These are phyloP conservation scores for Chesias legatella DNA, from an alignment of 2,888 invertebrate genomes.

Conservation along the genomic window DNA sequence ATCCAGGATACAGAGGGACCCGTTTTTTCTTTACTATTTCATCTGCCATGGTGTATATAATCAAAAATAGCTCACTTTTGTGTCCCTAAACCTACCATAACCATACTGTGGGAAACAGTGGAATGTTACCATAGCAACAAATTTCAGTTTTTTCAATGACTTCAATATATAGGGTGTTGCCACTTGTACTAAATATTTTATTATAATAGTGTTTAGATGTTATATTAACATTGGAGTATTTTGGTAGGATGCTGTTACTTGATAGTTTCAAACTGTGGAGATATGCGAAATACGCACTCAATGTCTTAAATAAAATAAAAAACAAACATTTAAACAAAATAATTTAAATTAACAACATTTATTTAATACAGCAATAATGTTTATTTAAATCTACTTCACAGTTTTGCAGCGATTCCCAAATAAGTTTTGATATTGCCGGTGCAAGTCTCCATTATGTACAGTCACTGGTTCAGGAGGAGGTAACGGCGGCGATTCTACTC, in stretches of 20 bases:
- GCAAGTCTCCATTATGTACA: constrained; percentile 40
- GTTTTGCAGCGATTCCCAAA: constrained; percentile 35
- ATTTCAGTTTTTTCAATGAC: too few species aligned
- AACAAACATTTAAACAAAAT: constrained; percentile 33
- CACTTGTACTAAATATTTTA: too few species aligned
- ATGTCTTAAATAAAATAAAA: constrained; percentile 5
- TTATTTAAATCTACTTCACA: constrained; percentile 64
- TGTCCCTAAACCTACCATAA: constrained; percentile 2
- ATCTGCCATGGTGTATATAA: constrained; percentile 26
- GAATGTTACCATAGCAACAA: constrained; percentile 24
- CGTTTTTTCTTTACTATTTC: constrained; percentile 37
- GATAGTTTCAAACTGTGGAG: too few species aligned
- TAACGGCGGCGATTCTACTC: constrained; percentile 66
- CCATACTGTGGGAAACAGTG: too few species aligned
- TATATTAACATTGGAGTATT: too few species aligned
- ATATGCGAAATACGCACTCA: too few species aligned
- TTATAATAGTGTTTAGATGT: too few species aligned
- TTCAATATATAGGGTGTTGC: too few species aligned
- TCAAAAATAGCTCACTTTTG: neutral
- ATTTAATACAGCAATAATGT: constrained; percentile 71
- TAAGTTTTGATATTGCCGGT: constrained; percentile 22
- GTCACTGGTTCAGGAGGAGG: constrained; percentile 51
- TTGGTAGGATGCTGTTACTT: too few species aligned
- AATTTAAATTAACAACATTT: constrained; percentile 66
- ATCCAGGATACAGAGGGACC: constrained; percentile 66